These are phyloP conservation scores for Nyctibius bracteatus DNA, from an alignment of 2,113 vertebrate genomes.

Conservation along the genomic window DNA sequence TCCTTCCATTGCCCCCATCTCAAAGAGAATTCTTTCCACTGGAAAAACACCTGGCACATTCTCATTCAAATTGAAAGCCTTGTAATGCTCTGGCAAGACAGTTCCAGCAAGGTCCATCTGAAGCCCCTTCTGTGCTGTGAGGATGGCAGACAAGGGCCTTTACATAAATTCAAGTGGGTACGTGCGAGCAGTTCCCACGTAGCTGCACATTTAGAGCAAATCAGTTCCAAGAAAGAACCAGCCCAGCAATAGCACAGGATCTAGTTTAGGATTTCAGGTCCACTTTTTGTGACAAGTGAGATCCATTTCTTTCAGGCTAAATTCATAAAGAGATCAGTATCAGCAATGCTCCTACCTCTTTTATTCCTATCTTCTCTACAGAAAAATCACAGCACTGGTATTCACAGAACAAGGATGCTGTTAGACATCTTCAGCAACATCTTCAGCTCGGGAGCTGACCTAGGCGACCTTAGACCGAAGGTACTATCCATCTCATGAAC, in stretches of 20 bases:
- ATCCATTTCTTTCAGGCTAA: not conserved
- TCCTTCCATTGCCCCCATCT: not conserved
- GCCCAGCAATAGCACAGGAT: not conserved
- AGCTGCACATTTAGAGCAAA: not conserved
- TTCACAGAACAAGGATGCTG: not conserved
- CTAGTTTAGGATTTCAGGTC: not conserved
- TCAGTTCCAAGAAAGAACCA: not conserved
- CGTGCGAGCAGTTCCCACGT: not conserved
- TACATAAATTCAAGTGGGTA: not conserved
- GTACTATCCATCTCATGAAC: not conserved
- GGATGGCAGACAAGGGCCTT: not conserved
- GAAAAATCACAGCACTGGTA: not conserved
- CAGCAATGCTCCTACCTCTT: not conserved
- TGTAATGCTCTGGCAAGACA: not conserved
- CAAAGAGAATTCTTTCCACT: not conserved
- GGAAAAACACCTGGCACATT: not conserved
- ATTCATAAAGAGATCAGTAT: not conserved
- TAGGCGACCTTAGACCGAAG: not conserved
- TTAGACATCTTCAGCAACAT: not conserved
- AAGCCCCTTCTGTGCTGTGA: not conserved
- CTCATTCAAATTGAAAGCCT: not conserved
- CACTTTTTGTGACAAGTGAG: not conserved
- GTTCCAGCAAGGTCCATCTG: not conserved
- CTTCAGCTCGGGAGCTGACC: not conserved
- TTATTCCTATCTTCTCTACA: not conserved